Percentiles rank a stretch among this genome's conserved stretches.
These are phyloP conservation scores for Drosophila pandora DNA, from an alignment of 1,140 invertebrate species.

Conservation along the genomic window DNA sequence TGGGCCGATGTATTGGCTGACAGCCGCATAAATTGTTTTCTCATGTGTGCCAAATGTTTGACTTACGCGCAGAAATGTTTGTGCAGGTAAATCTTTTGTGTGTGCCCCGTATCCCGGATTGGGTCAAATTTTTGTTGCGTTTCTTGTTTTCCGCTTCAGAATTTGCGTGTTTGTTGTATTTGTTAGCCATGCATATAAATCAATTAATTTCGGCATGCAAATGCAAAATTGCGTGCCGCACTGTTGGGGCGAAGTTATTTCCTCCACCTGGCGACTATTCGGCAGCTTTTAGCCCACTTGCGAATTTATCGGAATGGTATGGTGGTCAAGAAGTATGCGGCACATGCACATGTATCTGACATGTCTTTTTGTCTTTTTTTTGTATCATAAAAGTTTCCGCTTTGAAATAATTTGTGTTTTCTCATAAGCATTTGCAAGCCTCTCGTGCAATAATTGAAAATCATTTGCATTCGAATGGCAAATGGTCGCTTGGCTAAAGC, in stretches of 20 bases:
- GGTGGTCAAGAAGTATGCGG: slow-evolving; percentile 6
- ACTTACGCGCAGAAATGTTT: slow-evolving; percentile 74
- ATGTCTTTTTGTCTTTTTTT: slow-evolving; percentile 1
- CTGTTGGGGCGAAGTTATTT: slow-evolving; percentile 32
- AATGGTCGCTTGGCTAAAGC: slow-evolving; percentile 61
- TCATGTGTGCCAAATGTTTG: slow-evolving; percentile 79
- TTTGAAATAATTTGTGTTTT: slow-evolving; percentile 54
- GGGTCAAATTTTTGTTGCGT: slow-evolving; percentile 14
- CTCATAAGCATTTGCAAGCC: slow-evolving; percentile 47
- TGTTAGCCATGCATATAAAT: slow-evolving; percentile 61
- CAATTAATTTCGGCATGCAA: slow-evolving; percentile 74
- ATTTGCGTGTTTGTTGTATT: slow-evolving; percentile 32
- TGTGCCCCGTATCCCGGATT: slow-evolving; percentile 24
- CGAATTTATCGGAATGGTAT: slow-evolving; percentile 43
- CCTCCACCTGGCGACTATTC: slow-evolving; percentile 58
- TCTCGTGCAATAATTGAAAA: slow-evolving; percentile 55
- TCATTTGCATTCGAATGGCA: slow-evolving; percentile 78
- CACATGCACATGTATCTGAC: slow-evolving; percentile 1
- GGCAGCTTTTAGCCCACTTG: slow-evolving; percentile 40
- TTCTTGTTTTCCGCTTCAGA: slow-evolving; percentile 54
- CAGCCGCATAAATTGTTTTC: slow-evolving; percentile 79
- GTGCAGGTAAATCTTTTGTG: slow-evolving; percentile 63
- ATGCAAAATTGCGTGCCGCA: slow-evolving; percentile 44
- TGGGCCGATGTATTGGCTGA: slow-evolving; percentile 48
- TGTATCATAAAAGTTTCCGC: slow-evolving; percentile 69